phyloP scores from a whole-genome alignment of 2,888 invertebrate species.

The Drosophila aldrichi region DNA sequence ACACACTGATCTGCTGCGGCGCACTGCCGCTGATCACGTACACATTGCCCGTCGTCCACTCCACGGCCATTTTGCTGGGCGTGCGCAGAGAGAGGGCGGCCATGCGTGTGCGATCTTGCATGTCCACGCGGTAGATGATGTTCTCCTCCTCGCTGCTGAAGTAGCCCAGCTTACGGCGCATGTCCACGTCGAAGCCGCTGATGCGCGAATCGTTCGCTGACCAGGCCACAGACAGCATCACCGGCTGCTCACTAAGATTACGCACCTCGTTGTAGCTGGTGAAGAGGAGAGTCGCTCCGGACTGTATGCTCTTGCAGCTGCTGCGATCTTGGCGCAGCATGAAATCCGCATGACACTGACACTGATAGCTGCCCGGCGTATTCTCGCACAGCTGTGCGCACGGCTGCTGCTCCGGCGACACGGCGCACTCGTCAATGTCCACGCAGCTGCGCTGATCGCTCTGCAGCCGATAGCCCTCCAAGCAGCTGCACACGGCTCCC shows the following conservation, averaged over 20 bases:
- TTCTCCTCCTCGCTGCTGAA: constrained; percentile 86
- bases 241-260: constrained; percentile 85
- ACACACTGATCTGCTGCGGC: constrained; percentile 86
- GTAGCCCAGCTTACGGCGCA: constrained; percentile 85
- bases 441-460: constrained; percentile 87
- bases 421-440: constrained; percentile 90
- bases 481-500: constrained; percentile 89
- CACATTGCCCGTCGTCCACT: constrained; percentile 89
- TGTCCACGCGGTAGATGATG: constrained; percentile 84
- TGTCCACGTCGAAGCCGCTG: constrained; percentile 87
- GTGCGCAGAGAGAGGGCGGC: constrained; percentile 84
- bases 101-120: constrained; percentile 57
- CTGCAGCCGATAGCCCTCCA: constrained; percentile 87
- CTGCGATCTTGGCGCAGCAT: constrained; percentile 87
- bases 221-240: constrained; percentile 83
- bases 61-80: constrained; percentile 88
- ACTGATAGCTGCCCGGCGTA: constrained; percentile 81
- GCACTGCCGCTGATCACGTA: constrained; percentile 87
- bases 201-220: constrained; percentile 86
- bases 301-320: constrained; percentile 89
- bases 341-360: constrained; percentile 83
- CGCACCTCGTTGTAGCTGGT: constrained; percentile 87
- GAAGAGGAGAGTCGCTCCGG: constrained; percentile 87
- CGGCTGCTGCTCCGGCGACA: constrained; percentile 70
- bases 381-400: constrained; percentile 88